Conservation (phyloP, 2,888 invertebrate genomes). For the Yponomeuta plumbellus region DNA sequence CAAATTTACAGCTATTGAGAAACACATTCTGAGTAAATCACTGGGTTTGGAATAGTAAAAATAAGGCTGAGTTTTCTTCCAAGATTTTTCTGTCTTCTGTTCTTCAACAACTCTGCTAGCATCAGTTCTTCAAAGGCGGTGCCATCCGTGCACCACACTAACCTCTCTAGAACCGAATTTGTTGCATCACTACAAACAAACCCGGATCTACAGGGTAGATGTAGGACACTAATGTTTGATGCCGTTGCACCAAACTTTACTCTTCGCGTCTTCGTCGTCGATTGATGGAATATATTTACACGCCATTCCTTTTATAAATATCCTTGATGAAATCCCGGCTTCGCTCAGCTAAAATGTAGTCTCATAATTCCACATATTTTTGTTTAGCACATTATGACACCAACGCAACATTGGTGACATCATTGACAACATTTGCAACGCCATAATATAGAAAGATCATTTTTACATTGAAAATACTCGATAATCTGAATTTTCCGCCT, state of each 20-base stretch:
- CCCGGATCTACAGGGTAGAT: constrained; percentile 99
- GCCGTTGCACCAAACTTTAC: constrained; percentile 24
- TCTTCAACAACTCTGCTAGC: constrained; percentile 6
- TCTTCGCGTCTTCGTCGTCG: background rate
- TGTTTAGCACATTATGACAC: too few species aligned
- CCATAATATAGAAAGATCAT: too few species aligned
- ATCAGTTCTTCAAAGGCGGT: constrained; percentile 53
- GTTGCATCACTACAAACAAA: constrained; percentile 98
- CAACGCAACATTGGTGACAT: too few species aligned
- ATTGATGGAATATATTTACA: too few species aligned
- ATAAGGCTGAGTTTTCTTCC: background rate
- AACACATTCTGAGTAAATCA: background rate
- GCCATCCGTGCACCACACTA: constrained; percentile 97
- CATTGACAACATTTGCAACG: too few species aligned
- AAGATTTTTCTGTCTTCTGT: constrained; percentile 13
- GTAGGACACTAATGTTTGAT: constrained; percentile 92
- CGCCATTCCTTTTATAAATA: too few species aligned
- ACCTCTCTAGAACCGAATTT: constrained; percentile 99
- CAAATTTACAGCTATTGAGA: too few species aligned
- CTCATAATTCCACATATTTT: too few species aligned
- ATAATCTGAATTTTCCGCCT: too few species aligned
- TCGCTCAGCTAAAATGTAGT: too few species aligned
- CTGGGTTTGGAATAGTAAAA: background rate
- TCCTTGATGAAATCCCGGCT: too few species aligned
- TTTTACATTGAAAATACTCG: too few species aligned